Evolutionary conservation across 1,140 invertebrate species (phyloP), one percentile per base, ranked within the genome.

Genomic region (Sipha flava): DNA sequence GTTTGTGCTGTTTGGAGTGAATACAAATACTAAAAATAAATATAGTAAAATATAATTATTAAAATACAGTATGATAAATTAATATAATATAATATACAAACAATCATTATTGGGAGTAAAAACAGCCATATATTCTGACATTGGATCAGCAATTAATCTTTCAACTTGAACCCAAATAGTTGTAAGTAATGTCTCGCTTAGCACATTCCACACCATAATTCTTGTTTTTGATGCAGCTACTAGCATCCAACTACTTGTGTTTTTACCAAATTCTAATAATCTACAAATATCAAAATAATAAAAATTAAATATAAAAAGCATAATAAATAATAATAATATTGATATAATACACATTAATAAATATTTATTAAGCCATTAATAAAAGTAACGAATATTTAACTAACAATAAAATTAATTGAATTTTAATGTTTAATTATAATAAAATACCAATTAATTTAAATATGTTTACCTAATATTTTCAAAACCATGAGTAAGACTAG

Each of bases 151-250:
- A 29, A 88, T 82, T 31, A 92, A 84, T 52, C 86, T 84, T 16
- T 84, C 82, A 1, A 89, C 83, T 52, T 86, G 84, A 43, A 92
- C 82, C 3, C 87, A 85, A 45, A 92, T 87, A 81, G 87, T 88
- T 87, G 89, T 90, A 7, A 86, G 84, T 52, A 92, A 81, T 6
- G 87, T 87, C 2, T 92, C 86, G 2, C 90, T 90, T 68, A 93
- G 85, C 31, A 93, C 84, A 86, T 93, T 90, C 92, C 92, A 94
- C 9, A 92, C 89, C 37, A 87, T 86, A 2, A 94, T 82, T 77
- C 89, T 86, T 43, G 87, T 83, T 0, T 86, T 82, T 72, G 88
- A 90, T 18, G 88, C 88, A 29, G 87, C 86, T 4, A 92, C 87
- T 18, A 93, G 85, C 26, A 93, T 84, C 85, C 93, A 91, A 77